Percentiles rank a stretch among this genome's conserved stretches.
Conservation (phyloP, 2,888 invertebrate genomes). For the Caenorhabditis drosophilae region DNA sequence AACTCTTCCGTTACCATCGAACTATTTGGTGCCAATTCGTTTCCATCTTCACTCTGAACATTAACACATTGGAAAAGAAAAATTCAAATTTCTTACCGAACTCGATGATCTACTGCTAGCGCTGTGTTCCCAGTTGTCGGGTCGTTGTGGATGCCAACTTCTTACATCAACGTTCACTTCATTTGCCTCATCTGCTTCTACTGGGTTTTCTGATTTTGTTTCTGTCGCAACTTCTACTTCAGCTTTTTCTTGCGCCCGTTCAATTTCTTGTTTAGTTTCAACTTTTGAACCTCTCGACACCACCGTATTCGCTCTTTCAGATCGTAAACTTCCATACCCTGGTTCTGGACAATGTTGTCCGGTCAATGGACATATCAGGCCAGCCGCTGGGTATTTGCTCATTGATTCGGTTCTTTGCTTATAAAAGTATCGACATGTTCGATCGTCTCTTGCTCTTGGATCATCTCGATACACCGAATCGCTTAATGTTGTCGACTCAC, state of each 20-base stretch:
- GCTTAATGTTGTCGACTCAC: conserved; percentile 8
- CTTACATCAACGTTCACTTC: conserved; percentile 11
- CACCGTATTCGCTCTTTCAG: not conserved
- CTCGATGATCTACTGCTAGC: not conserved
- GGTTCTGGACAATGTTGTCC: not conserved
- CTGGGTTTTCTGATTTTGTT: not conserved
- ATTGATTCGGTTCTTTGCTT: conserved; percentile 52
- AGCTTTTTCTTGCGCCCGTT: not conserved
- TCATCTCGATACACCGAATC: conserved; percentile 4
- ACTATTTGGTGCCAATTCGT: conserved; percentile 3
- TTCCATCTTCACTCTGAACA: conserved; percentile 2
- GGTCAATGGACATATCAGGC: conserved; percentile 33
- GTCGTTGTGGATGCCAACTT: conserved; percentile 17
- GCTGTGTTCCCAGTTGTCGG: not conserved
- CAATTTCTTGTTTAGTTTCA: not conserved
- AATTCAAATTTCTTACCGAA: conserved; percentile 2
- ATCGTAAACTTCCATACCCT: not conserved
- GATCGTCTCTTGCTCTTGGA: conserved; percentile 1
- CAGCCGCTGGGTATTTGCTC: conserved; percentile 48
- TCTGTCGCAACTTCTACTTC: not conserved
- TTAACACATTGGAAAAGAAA: too few species aligned
- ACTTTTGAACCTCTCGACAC: not conserved
- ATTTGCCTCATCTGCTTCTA: not conserved
- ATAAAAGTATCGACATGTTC: conserved; percentile 46
- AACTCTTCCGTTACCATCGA: conserved; percentile 1